These are phyloP conservation scores for Brachionus plicatilis DNA, from an alignment of 1,140 invertebrate species.

Conservation along the genomic window DNA sequence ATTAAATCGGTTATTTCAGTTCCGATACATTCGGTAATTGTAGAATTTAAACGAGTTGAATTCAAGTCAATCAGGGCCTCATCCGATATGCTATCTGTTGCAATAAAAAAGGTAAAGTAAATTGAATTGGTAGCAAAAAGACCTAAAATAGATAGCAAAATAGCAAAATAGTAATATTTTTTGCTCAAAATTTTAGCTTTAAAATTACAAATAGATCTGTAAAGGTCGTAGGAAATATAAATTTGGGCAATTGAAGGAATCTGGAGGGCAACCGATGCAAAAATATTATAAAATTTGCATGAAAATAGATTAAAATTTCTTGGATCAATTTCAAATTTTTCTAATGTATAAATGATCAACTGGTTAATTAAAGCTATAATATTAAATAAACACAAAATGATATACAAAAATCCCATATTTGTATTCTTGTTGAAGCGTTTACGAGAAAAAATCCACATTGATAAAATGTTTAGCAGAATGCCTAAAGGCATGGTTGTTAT, in stretches of 20 bases:
- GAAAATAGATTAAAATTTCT: background rate
- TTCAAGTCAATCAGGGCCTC: background rate
- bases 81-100: background rate
- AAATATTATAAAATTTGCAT: background rate
- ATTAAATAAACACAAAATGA: background rate
- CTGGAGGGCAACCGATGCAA: background rate
- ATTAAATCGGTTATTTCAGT: conserved; percentile 12
- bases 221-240: background rate
- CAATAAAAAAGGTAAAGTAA: background rate
- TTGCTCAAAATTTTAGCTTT: background rate
- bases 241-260: background rate
- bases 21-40: background rate
- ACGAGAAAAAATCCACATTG: background rate
- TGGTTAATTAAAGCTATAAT: background rate
- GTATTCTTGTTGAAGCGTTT: conserved; percentile 5
- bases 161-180: background rate
- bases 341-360: background rate
- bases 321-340: background rate
- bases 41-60: background rate
- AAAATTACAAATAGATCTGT: background rate
- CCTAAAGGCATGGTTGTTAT: background rate
- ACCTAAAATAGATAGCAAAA: background rate
- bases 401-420: conserved; percentile 21
- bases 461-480: background rate
- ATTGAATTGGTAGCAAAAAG: background rate